A percentile compares a stretch with the other conserved stretches of the same genome.
Conservation (phyloP, 2,797 vertebrate species). For the Rousettus madagascariensis region DNA sequence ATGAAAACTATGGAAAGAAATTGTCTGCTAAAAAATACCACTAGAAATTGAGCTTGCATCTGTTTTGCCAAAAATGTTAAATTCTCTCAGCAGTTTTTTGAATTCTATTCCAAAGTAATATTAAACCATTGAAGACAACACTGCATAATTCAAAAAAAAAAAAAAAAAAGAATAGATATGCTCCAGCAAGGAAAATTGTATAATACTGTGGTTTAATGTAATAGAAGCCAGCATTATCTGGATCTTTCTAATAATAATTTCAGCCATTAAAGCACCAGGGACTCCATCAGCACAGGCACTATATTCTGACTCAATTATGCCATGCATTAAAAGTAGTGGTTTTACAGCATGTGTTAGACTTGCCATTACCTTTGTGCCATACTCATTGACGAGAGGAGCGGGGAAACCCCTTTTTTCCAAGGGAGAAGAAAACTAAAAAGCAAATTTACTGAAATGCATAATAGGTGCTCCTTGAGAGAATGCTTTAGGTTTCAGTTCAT, state of each 20-base stretch:
- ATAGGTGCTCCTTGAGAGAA: slow-evolving; percentile 59
- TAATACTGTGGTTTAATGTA: slow-evolving; percentile 77
- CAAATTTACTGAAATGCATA: slow-evolving; percentile 67
- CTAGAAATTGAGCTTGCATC: slow-evolving; percentile 58
- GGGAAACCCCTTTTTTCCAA: slow-evolving; percentile 51
- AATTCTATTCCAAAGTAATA: slow-evolving; percentile 75
- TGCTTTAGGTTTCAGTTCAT: slow-evolving; percentile 71
- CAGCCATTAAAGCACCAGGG: slow-evolving; percentile 79
- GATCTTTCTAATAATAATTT: slow-evolving; percentile 81
- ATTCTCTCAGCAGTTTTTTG: slow-evolving; percentile 56
- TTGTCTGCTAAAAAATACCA: slow-evolving; percentile 34
- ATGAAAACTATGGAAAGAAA: slow-evolving; percentile 48
- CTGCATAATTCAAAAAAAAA: slow-evolving; percentile 81
- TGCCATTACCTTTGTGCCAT: slow-evolving; percentile 79
- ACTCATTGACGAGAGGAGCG: slow-evolving; percentile 73
- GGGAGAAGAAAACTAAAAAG: slow-evolving; percentile 59
- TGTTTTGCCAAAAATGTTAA: slow-evolving; percentile 64
- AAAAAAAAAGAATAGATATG: slow-evolving; percentile 75
- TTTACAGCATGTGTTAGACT: slow-evolving; percentile 81
- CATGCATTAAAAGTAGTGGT: slow-evolving; percentile 78
- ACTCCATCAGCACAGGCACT: slow-evolving; percentile 76
- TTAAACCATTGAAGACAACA: slow-evolving; percentile 75
- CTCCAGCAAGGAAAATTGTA: slow-evolving; percentile 69
- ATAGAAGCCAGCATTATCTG: slow-evolving; percentile 79
- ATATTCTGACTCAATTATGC: slow-evolving; percentile 81